Evolutionary conservation across 2,888 invertebrate genomes (phyloP), one percentile per base, ranked within the genome.

Genomic region (Agapetus fuscipes): DNA sequence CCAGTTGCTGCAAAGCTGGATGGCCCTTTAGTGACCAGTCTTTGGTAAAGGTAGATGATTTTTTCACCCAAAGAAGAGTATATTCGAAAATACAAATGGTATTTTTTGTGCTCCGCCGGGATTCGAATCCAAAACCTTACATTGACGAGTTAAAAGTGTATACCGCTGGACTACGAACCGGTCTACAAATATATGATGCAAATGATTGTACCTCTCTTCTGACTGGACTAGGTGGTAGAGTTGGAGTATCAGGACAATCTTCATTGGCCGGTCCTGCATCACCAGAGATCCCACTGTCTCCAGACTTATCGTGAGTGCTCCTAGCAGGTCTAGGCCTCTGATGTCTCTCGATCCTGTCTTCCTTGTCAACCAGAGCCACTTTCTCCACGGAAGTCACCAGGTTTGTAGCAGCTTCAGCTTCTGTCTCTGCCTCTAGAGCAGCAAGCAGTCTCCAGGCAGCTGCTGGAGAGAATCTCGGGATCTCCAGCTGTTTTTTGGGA

Each of bases 251-350:
- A n/a, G 37, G 34, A 14, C 37, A 33, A 46, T 60, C 59, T 10
- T 57, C 57, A 34, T 64, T 66, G 6, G 60, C 60, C 4, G 74
- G 74, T 39, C 74, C 75, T n/a, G 74, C 79, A 55, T 86, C 86
- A 1, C 84, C 86, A 1, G 85, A 86, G 50, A 87, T 87, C 1
- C 86, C 87, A 1, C 85, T 86, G 60, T 88, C 87, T 0, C 83
- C 86, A 2, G 84, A 85, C 57, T 85, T 83, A 53, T 85, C 85
- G 45, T 77, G 71, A 34, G 61, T 63, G 13, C 64, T 66, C 24
- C 68, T 76, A 56, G 54, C 78, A 46, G 33, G 64, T 56, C 60
- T 67, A 56, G 38, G 62, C 52, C 51, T 67, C 53, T 51, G 71
- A 49, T 62, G 73, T 57, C 66, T 71, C 56, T 56, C 72, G 57